phyloP scores from a whole-genome alignment of 35 echinoderm and acorn worm species.

The Heliocidaris tuberculata region DNA sequence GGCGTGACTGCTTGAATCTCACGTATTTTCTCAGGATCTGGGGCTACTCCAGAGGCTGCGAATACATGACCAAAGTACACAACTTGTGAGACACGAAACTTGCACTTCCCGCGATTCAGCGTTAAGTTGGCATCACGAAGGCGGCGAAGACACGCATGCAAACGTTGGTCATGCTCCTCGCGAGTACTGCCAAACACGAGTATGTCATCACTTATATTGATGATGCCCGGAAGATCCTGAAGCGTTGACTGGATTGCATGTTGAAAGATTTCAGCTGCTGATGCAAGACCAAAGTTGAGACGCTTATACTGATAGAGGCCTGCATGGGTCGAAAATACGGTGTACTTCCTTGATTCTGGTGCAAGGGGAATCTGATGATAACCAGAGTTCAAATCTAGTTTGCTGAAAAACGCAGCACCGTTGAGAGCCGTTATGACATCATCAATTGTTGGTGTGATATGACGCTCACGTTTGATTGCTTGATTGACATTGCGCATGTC shows the following conservation, averaged over 20 bases:
- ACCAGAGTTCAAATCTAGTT: constrained; percentile 66
- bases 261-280: constrained; percentile 65
- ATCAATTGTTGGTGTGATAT: constrained; percentile 75
- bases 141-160: constrained; percentile 1
- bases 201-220: constrained; percentile 60
- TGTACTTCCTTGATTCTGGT: constrained; percentile 24
- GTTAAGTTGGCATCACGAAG: constrained; percentile 30
- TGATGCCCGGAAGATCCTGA: constrained; percentile 21
- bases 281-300: constrained; percentile 47
- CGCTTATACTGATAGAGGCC: constrained; percentile 51
- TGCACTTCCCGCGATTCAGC: constrained; percentile 46
- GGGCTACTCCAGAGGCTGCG: constrained; percentile 4
- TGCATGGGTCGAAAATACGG: constrained; percentile 55
- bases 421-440: constrained; percentile 57
- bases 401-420: constrained; percentile 55
- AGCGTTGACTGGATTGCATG: constrained; percentile 19
- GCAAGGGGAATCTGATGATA: constrained; percentile 56
- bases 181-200: constrained; percentile 47
- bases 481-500: constrained; percentile 58
- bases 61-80: constrained; percentile 52
- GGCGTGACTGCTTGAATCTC: not conserved
- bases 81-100: not conserved
- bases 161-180: constrained; percentile 14
- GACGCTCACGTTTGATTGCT: constrained; percentile 55
- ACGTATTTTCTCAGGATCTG: constrained; percentile 37